Percentiles rank a stretch among this genome's conserved stretches.
These are phyloP conservation scores for Caradrina clavipalpis DNA, from an alignment of 2,888 invertebrate species.

Conservation along the genomic window DNA sequence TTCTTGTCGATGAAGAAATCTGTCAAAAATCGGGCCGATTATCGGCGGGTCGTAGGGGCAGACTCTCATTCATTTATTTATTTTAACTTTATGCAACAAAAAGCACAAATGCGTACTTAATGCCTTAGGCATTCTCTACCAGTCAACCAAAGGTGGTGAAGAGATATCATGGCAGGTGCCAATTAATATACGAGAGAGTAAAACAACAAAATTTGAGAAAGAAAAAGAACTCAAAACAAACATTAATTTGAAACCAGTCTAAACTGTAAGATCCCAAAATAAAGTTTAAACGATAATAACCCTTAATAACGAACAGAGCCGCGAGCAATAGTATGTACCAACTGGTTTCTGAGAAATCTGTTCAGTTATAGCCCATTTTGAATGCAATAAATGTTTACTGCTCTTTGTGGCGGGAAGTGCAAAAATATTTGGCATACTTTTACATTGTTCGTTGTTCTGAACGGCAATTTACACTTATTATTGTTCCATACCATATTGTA, in stretches of 20 bases:
- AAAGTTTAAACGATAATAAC: conserved; percentile 8
- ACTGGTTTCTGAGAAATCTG: conserved; percentile 54
- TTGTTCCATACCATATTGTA: conserved; percentile 37
- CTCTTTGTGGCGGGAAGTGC: conserved; percentile 62
- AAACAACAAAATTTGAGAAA: too few relatives aligned
- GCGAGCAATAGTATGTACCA: conserved; percentile 38
- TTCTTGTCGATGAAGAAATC: too few relatives aligned
- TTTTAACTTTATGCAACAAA: too few relatives aligned
- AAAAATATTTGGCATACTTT: conserved; percentile 66
- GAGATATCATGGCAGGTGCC: too few relatives aligned
- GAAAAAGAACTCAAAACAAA: too few relatives aligned
- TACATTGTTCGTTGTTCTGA: conserved; percentile 65
- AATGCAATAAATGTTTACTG: conserved; percentile 67
- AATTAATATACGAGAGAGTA: too few relatives aligned
- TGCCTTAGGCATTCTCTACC: too few relatives aligned
- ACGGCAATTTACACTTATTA: conserved; percentile 55
- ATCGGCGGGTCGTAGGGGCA: too few relatives aligned
- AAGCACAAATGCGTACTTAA: too few relatives aligned
- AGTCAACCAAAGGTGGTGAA: too few relatives aligned
- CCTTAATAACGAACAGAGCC: conserved; percentile 33
- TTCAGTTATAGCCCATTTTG: conserved; percentile 50
- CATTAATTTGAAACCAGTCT: neutral
- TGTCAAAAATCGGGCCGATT: too few relatives aligned
- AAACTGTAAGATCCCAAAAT: conserved; percentile 10
- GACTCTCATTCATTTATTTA: too few relatives aligned